Conservation (phyloP, 2,113 vertebrate genomes). For the Ptychochromis oligacanthus region DNA sequence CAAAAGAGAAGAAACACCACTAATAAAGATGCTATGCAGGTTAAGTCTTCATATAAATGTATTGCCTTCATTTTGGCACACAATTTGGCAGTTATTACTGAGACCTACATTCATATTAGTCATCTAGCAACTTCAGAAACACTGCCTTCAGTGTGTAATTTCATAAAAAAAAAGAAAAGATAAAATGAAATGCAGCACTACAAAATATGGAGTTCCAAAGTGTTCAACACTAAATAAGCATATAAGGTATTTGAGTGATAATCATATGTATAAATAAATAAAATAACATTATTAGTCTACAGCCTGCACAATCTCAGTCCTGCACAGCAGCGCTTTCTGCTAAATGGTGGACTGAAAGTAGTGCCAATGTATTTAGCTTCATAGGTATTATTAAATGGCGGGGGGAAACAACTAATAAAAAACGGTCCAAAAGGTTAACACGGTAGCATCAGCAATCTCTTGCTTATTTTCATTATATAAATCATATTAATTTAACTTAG, state of each 20-base stretch:
- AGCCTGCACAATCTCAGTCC: neutral
- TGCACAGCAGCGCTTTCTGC: neutral
- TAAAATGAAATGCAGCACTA: neutral
- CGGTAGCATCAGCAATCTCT: neutral
- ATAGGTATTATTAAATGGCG: neutral
- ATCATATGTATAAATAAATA: neutral
- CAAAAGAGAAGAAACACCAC: conserved; percentile 15
- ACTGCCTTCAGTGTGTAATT: conserved; percentile 1
- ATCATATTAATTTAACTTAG: no score
- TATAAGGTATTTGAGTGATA: neutral
- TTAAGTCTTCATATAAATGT: conserved; percentile 66
- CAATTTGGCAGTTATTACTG: conserved; percentile 71
- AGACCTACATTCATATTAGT: conserved; percentile 63
- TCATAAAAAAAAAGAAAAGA: neutral
- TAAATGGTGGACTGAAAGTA: neutral
- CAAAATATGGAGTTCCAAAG: conserved; percentile 7
- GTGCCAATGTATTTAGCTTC: neutral
- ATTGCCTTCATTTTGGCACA: conserved; percentile 80
- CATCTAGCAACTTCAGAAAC: conserved; percentile 29
- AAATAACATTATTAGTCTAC: neutral
- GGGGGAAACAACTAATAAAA: neutral
- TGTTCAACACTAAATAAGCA: conserved; percentile 44
- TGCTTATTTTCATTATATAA: neutral
- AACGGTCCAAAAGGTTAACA: fast-evolving
- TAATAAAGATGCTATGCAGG: conserved; percentile 31